Evolutionary conservation across 64 coral and sea anemone species (phyloP), one percentile per base, ranked within the genome.

Genomic region (Stichodactyla mertensii): DNA sequence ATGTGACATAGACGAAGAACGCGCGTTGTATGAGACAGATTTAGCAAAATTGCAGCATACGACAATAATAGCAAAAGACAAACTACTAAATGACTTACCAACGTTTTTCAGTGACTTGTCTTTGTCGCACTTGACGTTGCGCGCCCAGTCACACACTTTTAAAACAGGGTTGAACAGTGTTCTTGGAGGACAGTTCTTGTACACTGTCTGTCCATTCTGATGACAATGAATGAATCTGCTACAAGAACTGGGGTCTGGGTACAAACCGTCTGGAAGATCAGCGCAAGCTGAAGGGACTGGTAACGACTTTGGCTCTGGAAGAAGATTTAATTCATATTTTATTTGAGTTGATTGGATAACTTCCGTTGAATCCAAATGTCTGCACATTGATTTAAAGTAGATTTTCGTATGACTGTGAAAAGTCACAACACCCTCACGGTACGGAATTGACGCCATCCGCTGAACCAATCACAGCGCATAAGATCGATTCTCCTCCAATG

Each of bases 171-270:
- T 55, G 26, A 54, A 81, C 0, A 52, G 7, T 8, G 78, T 81
- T 55, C 51, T 22, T 54, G 36, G 4, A 20, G 78, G 78, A 52
- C 78, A 81, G 52, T 18, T 52, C 15, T 53, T 81, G 16, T 19
- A 6, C 6, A 4, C 36, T 52, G 78, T 15, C 20, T 22, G 78
- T 81, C 78, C 78, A 9, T 52, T 53, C 78, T 81, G 78, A 81
- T 81, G 51, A 54, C 78, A 81, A 20, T 81, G 78, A 22, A 81
- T 53, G 54, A 81, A 81, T 51, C 4, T 53, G 14, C 53, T 13
- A 54, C 78, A 81, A 19, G 78, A 81, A 2, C 26, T 81, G 36
- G 78, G 51, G 78, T 81, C 78, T 81, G 36, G 36, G 52, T 81
- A 81, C 78, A 81, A 81, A 2, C 78, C 78, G 53, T 52, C 78